Conservation (phyloP, 2,888 invertebrate genomes). For the Aricia artaxerxes region DNA sequence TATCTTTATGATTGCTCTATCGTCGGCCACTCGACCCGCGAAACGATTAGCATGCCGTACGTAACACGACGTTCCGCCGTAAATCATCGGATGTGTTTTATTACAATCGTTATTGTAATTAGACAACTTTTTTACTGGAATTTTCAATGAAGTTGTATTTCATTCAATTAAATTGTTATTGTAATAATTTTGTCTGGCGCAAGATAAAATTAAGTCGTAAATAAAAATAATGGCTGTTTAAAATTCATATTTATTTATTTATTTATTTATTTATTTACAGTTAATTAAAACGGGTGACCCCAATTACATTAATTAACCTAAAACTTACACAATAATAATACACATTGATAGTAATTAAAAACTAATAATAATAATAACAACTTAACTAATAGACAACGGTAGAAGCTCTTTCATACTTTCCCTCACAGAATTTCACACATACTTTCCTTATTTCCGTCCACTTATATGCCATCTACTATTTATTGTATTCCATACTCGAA, state of each 20-base stretch:
- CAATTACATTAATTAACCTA: too few relatives aligned
- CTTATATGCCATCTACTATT: not conserved
- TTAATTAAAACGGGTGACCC: too few relatives aligned
- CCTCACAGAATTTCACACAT: too few relatives aligned
- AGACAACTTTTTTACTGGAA: not conserved
- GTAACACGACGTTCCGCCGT: not conserved
- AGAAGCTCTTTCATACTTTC: too few relatives aligned
- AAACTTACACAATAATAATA: too few relatives aligned
- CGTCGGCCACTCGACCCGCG: constrained; percentile 49
- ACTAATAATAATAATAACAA: too few relatives aligned
- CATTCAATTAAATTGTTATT: not conserved
- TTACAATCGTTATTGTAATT: not conserved
- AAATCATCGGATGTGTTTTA: not conserved
- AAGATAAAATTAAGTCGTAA: not conserved
- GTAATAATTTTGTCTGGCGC: not conserved
- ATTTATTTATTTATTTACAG: too few relatives aligned
- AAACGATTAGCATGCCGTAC: constrained; percentile 17
- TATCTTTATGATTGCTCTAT: constrained; percentile 70
- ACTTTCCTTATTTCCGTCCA: too few relatives aligned
- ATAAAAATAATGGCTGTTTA: constrained; percentile 1
- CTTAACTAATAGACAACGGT: too few relatives aligned
- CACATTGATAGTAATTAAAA: too few relatives aligned
- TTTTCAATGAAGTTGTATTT: constrained; percentile 14
- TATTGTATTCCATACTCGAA: not conserved
- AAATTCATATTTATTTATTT: too few relatives aligned